These are phyloP conservation scores for Morphnarchus princeps DNA, from an alignment of 2,113 vertebrate species.

Conservation along the genomic window DNA sequence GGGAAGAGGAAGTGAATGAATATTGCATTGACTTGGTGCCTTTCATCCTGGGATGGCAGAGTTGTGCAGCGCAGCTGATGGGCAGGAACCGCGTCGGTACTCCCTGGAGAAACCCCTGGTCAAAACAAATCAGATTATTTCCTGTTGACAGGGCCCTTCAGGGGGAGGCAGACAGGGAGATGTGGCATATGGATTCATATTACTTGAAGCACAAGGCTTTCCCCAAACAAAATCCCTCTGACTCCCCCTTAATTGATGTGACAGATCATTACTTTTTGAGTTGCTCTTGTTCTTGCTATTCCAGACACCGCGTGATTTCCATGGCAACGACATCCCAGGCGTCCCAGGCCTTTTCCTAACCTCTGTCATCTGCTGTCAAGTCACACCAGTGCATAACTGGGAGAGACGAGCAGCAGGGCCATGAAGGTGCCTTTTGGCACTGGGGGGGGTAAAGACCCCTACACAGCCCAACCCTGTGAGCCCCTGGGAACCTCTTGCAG, in stretches of 20 bases:
- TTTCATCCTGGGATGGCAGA: slow-evolving; percentile 35
- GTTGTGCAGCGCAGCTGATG: neutral
- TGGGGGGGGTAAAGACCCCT: neutral
- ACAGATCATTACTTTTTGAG: slow-evolving; percentile 42
- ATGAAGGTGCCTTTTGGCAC: neutral
- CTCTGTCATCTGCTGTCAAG: slow-evolving; percentile 4
- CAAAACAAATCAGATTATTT: slow-evolving; percentile 24
- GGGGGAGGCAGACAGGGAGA: neutral
- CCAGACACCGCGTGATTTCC: slow-evolving; percentile 27
- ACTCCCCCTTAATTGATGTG: slow-evolving; percentile 33
- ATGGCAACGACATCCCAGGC: slow-evolving; percentile 52
- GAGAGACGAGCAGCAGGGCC: neutral
- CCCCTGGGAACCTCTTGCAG: neutral
- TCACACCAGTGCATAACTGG: neutral
- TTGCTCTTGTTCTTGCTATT: slow-evolving; percentile 30
- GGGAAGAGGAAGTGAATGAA: slow-evolving; percentile 63
- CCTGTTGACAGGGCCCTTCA: slow-evolving; percentile 13
- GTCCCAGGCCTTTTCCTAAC: slow-evolving; percentile 40
- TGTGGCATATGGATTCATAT: neutral
- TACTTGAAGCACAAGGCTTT: neutral
- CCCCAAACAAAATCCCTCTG: slow-evolving; percentile 13
- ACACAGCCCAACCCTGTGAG: accelerated
- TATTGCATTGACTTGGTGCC: slow-evolving; percentile 39
- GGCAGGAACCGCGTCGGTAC: neutral
- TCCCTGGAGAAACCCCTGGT: neutral